Percentiles rank a stretch among this genome's conserved stretches.
These are phyloP conservation scores for Pilophorus perplexus DNA, from an alignment of 2,888 invertebrate genomes.

Conservation along the genomic window DNA sequence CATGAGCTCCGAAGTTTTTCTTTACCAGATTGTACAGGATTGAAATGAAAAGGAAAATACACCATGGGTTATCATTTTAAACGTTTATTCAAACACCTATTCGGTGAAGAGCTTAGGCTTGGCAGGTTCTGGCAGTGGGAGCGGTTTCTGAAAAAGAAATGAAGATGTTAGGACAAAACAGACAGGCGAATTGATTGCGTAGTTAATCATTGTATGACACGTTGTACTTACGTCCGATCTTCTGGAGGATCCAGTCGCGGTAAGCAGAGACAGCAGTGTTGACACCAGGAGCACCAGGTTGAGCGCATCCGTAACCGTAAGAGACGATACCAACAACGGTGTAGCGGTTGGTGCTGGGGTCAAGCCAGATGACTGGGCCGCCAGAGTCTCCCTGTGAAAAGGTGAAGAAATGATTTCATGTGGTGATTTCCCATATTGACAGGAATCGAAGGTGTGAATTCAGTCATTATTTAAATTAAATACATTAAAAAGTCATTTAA, in stretches of 20 bases:
- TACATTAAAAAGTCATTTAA: neutral
- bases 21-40: too few relatives aligned
- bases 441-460: neutral
- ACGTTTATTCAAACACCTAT: neutral
- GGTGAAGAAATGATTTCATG: neutral
- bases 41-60: too few relatives aligned
- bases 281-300: constrained; percentile 43
- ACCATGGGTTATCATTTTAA: too few relatives aligned
- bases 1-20: too few relatives aligned
- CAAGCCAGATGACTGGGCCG: constrained; percentile 59
- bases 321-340: constrained; percentile 51
- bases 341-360: constrained; percentile 52
- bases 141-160: constrained; percentile 19
- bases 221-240: constrained; percentile 42
- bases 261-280: constrained; percentile 44
- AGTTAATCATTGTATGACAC: too few relatives aligned
- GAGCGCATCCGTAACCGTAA: constrained; percentile 45
- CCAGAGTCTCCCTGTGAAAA: constrained; percentile 56
- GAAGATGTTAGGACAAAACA: too few relatives aligned
- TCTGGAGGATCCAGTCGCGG: constrained; percentile 58
- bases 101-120: neutral
- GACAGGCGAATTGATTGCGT: too few relatives aligned
- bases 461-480: too few relatives aligned
- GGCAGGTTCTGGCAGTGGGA: constrained; percentile 9
- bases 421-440: too few relatives aligned